Evolutionary conservation across 2,113 vertebrate genomes (phyloP), one percentile per base, ranked within the genome.

Genomic region (Sardina pilchardus): DNA sequence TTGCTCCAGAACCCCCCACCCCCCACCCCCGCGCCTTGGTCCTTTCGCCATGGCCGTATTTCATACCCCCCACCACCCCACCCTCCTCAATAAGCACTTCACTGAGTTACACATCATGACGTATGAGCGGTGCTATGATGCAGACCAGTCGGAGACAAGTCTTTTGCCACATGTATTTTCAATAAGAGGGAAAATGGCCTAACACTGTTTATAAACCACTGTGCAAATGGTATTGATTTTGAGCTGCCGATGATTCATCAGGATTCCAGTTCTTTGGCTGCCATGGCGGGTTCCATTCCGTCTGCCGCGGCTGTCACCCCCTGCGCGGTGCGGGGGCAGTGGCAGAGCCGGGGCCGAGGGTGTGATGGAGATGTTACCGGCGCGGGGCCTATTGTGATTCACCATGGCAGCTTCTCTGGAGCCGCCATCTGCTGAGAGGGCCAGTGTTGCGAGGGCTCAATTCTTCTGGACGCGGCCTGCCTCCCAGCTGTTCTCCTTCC

Each of bases 341-440:
- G 26, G 26, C 14, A 26, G 82, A 43, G 85, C 43, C 63, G 9
- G 85, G 88, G 90, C 92, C 89, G 91, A 94, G 93, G 90, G 93
- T 92, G 92, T 93, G 93, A 95, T 95, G 94, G 94, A 95, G 95
- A 94, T 95, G 94, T 94, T 94, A 93, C 91, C 91, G 94, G 93
- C 92, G 92, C 91, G 90, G 34, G 71, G 71, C 30, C 91, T 92
- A 93, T 95, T 95, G 95, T 95, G 93, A 93, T 91, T 91, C 90
- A 91, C 90, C 92, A 90, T 93, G 93, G 92, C 93, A 95, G 93
- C 93, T 94, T 88, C 92, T 94, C 91, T 91, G 91, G 92, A 95
- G 93, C 91, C 92, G 91, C 95, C 95, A 95, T 95, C 95, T 95
- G 95, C 93, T 92, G 88, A 93, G 93, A 94, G 94, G 95, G 94